Evolutionary conservation across 2,113 vertebrate genomes (phyloP).

Genomic region (Silurus glanis): DNA sequence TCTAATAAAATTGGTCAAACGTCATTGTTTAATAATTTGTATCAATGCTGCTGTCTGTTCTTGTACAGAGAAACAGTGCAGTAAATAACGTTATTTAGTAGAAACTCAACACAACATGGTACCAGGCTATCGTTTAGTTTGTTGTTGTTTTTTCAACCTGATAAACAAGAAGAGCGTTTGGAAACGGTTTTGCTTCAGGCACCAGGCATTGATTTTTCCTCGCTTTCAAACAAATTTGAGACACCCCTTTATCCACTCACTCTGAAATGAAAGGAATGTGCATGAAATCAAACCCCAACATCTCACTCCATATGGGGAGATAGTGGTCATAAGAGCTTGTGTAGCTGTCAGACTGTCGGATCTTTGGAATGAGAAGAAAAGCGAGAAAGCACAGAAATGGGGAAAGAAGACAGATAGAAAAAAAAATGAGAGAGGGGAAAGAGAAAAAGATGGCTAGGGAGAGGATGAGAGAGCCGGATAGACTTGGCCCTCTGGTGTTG

Average conservation of each 20-base stretch:
- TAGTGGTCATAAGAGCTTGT: constrained; percentile 25
- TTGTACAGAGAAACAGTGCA: background rate
- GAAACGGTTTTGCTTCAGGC: constrained; percentile 3
- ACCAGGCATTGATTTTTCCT: constrained; percentile 22
- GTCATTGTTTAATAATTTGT: too few relatives aligned
- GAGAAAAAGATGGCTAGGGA: background rate
- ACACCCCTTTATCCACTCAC: constrained; percentile 28
- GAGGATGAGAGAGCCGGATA: constrained; percentile 11
- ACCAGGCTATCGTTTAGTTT: background rate
- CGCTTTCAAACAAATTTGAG: constrained; percentile 16
- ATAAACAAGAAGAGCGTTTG: background rate
- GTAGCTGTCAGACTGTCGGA: constrained; percentile 9
- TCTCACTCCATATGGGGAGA: constrained; percentile 3
- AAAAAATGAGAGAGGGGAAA: background rate
- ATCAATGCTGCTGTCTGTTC: background rate
- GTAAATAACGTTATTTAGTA: background rate
- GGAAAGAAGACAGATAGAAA: background rate
- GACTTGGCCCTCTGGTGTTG: constrained; percentile 22
- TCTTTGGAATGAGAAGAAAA: background rate
- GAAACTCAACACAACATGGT: background rate
- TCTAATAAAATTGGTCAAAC: too few relatives aligned
- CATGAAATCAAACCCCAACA: constrained; percentile 10
- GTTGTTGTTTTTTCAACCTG: background rate
- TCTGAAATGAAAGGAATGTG: constrained; percentile 19
- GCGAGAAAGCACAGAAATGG: constrained; percentile 4